Evolutionary conservation across 2,888 invertebrate genomes (phyloP), one percentile per base, ranked within the genome.

Genomic region (Unio delphinus): DNA sequence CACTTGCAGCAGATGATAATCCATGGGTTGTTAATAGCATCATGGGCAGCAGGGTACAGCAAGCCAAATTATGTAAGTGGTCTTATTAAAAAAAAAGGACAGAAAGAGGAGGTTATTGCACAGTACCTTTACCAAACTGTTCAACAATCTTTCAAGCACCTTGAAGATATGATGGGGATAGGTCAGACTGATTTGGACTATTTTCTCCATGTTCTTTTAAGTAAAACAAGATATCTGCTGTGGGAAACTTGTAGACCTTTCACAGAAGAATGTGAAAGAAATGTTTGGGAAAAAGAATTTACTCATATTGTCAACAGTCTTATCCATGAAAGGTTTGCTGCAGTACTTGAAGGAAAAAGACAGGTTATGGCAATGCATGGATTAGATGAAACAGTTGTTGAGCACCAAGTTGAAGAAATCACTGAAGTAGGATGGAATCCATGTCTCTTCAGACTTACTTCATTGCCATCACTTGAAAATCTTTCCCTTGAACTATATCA

Each of bases 401-500:
- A 67, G 55, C 55, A 23, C 7, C 54, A 55, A 23, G 17, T 68
- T 15, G 28, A 30, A 30, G 30, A 30, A 5, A 30, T 30, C 3
- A 5, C 0, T 30, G 30, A 30, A 30, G 30, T 30, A 4, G 30
- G 30, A 30, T 26, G 34, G 15, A 61, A 4, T 30, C 62, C 68
- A 4, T 23, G 61, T n/a, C 54, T 78, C 23, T 77, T 75, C 34
- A 67, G 76, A 55, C 26, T 67, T 5, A 65, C 63, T 15, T 28
- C 28, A 4, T 15, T n/a, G 26, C 57, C 72, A 63, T 64, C 64
- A 8, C 63, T 58, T 11, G 65, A 60, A 8, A 69, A 61, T 17
- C 70, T 80, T 30, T 7, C 65, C 6, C 54, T 58, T 1, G 72
- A 75, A 55, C 55, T 80, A 1, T 57, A 66, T 45, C 26, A n/a